Evolutionary conservation across 2,888 invertebrate species (phyloP), one percentile per base, ranked within the genome.

Genomic region (Ptilodon capucinus): DNA sequence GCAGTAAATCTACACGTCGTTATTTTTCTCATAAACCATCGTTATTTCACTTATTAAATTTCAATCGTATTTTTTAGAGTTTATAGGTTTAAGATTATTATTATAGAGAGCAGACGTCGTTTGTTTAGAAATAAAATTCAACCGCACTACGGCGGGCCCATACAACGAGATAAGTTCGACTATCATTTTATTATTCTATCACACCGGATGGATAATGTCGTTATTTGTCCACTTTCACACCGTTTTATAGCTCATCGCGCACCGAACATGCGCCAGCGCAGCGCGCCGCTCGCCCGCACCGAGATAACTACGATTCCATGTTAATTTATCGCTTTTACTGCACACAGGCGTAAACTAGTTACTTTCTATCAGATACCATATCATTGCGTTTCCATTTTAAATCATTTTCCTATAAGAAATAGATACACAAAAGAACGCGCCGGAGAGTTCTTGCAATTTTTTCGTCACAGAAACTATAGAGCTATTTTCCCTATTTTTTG

Each of bases 361-460:
- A 65, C 63, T 71, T 74, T 70, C 70, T 70, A 68, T 63, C 48
- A 57, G 59, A 64, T 60, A 71, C 47, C 44, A 43, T 52, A 54
- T 53, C 47, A 46, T 55, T 42, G 25, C 43, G 41, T 55, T 55
- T 51, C 46, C 46, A 44, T 46, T 35, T 32, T 18, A 42, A 9
- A 18, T 32, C 17, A n/a, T 42, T 40, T 40, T 28, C 16, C 38
- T 38, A 38, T 38, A 38, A 38, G 19, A 38, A 38, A 36, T 36
- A 36, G 6, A 9, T 2, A 6, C 11, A 36, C 35, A 36, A 17
- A 36, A 36, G 2, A 36, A 36, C 5, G 35, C 16, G 35, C 16
- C 17, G 17, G 3, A 9, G 17, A 17, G 17, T 35, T 35, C 7
- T 11, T 4, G 35, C 17, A 16, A 18, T 35, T 35, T 35, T 35